phyloP scores from a whole-genome alignment of 2,888 invertebrate species.

The Agyllia agylla region DNA sequence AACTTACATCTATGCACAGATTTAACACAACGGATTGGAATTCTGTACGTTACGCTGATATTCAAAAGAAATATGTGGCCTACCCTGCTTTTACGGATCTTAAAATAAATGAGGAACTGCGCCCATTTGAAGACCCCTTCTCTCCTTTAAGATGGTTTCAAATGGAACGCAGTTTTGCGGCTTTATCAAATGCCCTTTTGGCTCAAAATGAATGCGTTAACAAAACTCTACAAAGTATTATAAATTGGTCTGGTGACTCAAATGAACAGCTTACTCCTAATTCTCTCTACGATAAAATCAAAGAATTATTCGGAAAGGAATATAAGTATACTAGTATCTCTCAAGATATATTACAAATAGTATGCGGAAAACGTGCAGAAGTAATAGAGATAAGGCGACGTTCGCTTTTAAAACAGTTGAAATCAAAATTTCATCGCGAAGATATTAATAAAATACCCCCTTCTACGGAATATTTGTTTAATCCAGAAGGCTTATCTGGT shows the following conservation, averaged over 20 bases:
- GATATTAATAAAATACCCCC: conserved; percentile 12
- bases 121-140: conserved; percentile 19
- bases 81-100: conserved; percentile 59
- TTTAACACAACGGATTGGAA: conserved; percentile 57
- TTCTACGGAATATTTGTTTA: neutral
- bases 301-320: conserved; percentile 39
- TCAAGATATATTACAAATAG: conserved; percentile 48
- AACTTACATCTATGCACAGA: neutral
- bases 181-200: conserved; percentile 49
- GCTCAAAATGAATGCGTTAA: conserved; percentile 55
- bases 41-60: conserved; percentile 40
- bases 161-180: conserved; percentile 65
- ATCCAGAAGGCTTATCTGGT: neutral
- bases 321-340: conserved; percentile 40
- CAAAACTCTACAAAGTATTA: conserved; percentile 23
- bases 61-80: conserved; percentile 55
- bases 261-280: conserved; percentile 16
- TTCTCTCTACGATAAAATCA: conserved; percentile 44
- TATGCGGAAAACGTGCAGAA: conserved; percentile 6
- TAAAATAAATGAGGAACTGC: conserved; percentile 39
- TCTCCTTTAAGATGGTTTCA: conserved; percentile 28
- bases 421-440: conserved; percentile 4
- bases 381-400: neutral
- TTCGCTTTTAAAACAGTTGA: neutral
- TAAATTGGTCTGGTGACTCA: conserved; percentile 35